Percentiles rank a stretch among this genome's conserved stretches.
phyloP scores from a whole-genome alignment of 2,888 invertebrate species.

The Drosophila merina region DNA sequence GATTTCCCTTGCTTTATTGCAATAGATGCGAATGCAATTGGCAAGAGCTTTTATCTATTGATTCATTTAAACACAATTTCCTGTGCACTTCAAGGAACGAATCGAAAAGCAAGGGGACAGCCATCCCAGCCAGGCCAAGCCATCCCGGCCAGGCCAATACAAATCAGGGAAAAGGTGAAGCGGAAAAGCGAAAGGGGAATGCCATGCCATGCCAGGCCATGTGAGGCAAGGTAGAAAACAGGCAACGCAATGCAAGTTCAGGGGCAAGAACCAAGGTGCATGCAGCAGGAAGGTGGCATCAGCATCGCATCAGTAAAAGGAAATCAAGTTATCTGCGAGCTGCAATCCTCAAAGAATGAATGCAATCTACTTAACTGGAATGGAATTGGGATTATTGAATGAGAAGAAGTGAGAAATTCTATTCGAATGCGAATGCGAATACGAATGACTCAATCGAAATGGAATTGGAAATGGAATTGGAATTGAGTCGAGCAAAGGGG shows the following conservation, averaged over 20 bases:
- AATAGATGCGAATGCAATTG: conserved; percentile 63
- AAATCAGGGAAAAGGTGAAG: not conserved
- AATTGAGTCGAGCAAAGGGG: too few species aligned
- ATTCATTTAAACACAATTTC: conserved; percentile 68
- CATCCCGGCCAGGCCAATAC: conserved; percentile 2
- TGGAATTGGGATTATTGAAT: conserved; percentile 34
- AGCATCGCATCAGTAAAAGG: conserved; percentile 8
- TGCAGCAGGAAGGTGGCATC: not conserved
- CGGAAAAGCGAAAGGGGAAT: conserved; percentile 2
- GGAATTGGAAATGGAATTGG: not conserved
- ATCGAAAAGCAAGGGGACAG: not conserved
- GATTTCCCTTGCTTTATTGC: conserved; percentile 21
- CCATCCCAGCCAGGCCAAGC: not conserved
- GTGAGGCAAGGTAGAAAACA: not conserved
- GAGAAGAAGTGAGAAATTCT: conserved; percentile 1
- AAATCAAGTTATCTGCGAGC: conserved; percentile 37
- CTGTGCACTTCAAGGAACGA: conserved; percentile 46
- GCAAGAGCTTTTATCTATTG: conserved; percentile 68
- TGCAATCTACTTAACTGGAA: conserved; percentile 33
- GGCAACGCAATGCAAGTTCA: not conserved
- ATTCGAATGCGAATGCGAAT: not conserved
- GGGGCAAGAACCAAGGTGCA: not conserved
- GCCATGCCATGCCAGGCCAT: not conserved
- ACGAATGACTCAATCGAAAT: conserved; percentile 13
- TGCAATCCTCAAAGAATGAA: conserved; percentile 34